Base-by-base conservation (phyloP, 1,140 invertebrate genomes). In the Brachionus asplanchnoidis region DNA sequence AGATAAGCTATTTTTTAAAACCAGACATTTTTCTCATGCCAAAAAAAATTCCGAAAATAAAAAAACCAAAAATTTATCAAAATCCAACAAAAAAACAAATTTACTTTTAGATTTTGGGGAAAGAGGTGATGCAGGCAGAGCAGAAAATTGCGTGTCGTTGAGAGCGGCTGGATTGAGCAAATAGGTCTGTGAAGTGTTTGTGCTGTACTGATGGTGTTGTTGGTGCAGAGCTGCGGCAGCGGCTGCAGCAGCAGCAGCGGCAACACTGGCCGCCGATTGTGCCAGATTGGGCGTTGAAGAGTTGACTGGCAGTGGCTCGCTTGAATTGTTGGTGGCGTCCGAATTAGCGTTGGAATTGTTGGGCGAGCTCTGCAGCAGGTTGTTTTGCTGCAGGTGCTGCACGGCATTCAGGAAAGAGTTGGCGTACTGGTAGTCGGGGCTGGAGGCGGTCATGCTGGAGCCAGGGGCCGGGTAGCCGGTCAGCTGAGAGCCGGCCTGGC, bases 21-120 rank as follows among this genome's bases (percentile, higher is more conserved):
- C n/a, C n/a, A n/a, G n/a, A n/a, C n/a, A n/a, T n/a, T n/a, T n/a
- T n/a, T n/a, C n/a, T n/a, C n/a, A n/a, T n/a, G n/a, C n/a, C n/a
- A n/a, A n/a, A n/a, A n/a, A n/a, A n/a, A n/a, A n/a, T n/a, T n/a
- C n/a, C n/a, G n/a, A 66, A 66, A 3, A 66, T 8, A 32, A 66
- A 73, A 75, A 40, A 23, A 44, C 20, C 2, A 44, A 23, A 28
- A 50, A 7, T n/a, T 75, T 75, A 42, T 40, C 44, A n/a, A 42
- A 20, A 42, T 42, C 2, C 2, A 26, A 11, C 32, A 14, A 32
- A 50, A 23, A 50, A 28, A 23, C 4, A 73, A 40, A 20, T 26
- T 42, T 77, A 73, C 68, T 73, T 73, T 73, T 84, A 23, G 60
- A 68, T 56, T 84, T 84, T 70, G 82, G 82, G 6, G 82, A 84